Evolutionary conservation across 64 coral and sea anemone species (phyloP).

Genomic region (Orbicella faveolata): DNA sequence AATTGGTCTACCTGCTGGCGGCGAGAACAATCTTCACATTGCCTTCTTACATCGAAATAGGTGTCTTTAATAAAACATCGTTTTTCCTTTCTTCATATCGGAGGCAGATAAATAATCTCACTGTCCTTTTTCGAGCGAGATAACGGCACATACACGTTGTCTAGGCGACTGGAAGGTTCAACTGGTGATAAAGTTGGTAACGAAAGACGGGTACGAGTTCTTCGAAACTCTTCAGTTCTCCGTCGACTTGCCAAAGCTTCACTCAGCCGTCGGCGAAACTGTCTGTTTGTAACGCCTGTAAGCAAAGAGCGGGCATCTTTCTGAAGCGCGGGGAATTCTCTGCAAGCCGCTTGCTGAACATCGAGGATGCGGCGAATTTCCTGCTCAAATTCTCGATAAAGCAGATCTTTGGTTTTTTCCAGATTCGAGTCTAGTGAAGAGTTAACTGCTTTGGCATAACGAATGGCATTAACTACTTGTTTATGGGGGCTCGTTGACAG

Average conservation of each 20-base stretch:
- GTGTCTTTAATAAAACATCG: not conserved
- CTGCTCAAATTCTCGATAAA: slow-evolving; percentile 66
- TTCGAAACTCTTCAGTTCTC: slow-evolving; percentile 41
- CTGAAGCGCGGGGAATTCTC: not conserved
- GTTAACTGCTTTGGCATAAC: slow-evolving; percentile 58
- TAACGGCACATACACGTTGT: not conserved
- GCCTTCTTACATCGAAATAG: no score
- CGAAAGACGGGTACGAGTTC: slow-evolving; percentile 45
- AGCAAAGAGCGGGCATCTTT: not conserved
- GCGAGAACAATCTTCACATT: not conserved
- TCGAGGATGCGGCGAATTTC: slow-evolving; percentile 70
- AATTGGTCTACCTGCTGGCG: not conserved
- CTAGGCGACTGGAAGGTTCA: not conserved
- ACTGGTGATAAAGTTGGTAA: slow-evolving; percentile 46
- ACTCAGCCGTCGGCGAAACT: slow-evolving; percentile 38
- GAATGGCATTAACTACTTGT: slow-evolving; percentile 60
- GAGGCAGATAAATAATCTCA: slow-evolving; percentile 46
- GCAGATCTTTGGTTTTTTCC: slow-evolving; percentile 44
- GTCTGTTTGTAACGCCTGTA: slow-evolving; percentile 23
- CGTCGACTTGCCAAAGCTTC: slow-evolving; percentile 25
- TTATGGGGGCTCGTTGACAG: slow-evolving; percentile 70
- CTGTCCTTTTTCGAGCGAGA: slow-evolving; percentile 52
- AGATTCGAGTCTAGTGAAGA: slow-evolving; percentile 48
- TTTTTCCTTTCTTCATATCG: slow-evolving; percentile 26
- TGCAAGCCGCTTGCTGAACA: slow-evolving; percentile 30